Evolutionary conservation across 1,140 invertebrate genomes (phyloP).

Genomic region (Drosophila auraria): DNA sequence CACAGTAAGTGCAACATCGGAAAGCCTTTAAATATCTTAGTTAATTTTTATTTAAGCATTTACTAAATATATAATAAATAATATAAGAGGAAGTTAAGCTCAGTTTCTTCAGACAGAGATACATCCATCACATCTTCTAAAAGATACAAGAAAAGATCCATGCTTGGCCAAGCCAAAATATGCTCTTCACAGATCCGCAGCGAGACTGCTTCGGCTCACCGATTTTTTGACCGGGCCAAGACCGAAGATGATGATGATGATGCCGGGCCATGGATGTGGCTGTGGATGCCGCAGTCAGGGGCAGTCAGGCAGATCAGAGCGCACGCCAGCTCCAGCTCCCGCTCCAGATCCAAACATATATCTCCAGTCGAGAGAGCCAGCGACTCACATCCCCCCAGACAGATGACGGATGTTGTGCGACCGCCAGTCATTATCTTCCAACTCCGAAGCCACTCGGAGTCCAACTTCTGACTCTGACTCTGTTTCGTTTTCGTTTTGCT

Average conservation of each 20-base stretch:
- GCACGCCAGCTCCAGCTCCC: conserved; percentile 64
- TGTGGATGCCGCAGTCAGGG: conserved; percentile 45
- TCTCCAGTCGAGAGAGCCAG: conserved; percentile 28
- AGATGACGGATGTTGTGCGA: conserved; percentile 78
- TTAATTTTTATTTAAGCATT: background rate
- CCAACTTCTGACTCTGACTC: conserved; percentile 26
- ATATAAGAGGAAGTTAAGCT: background rate
- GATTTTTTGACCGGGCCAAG: conserved; percentile 61
- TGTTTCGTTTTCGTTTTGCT: conserved; percentile 51
- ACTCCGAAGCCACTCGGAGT: conserved; percentile 15
- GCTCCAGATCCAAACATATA: conserved; percentile 21
- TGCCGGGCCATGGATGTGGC: conserved; percentile 36
- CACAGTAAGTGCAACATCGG: background rate
- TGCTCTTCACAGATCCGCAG: conserved; percentile 30
- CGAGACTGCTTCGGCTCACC: conserved; percentile 45
- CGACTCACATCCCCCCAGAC: conserved; percentile 55
- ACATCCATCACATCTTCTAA: background rate
- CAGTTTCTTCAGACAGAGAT: no score
- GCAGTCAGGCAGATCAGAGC: conserved; percentile 81
- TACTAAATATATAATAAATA: background rate
- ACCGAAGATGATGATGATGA: conserved; percentile 30
- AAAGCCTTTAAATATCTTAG: background rate
- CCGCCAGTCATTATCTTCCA: conserved; percentile 49
- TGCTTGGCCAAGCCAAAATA: conserved; percentile 41
- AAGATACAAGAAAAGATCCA: background rate